Percentiles rank a stretch among this genome's conserved stretches.
Evolutionary conservation across 2,888 invertebrate genomes (phyloP).

Genomic region (Scrobipalpa atriplicella): DNA sequence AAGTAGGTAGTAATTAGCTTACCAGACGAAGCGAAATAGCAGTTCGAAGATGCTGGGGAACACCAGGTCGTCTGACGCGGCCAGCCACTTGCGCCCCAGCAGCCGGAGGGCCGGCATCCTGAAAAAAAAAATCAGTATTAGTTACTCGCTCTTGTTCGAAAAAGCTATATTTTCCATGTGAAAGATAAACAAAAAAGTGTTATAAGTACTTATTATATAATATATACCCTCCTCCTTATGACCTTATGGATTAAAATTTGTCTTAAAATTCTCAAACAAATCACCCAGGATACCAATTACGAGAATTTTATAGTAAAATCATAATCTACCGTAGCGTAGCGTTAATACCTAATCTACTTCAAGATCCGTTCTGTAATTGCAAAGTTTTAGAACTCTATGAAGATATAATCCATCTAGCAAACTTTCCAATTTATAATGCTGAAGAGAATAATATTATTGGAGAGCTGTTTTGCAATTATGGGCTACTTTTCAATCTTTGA

Average conservation of each 20-base stretch:
- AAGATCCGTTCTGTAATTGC: slow-evolving; percentile 9
- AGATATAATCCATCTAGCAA: background rate
- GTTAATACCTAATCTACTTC: slow-evolving; percentile 6
- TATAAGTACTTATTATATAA: too few relatives aligned
- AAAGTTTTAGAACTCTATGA: background rate
- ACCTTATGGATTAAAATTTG: too few relatives aligned
- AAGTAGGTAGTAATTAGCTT: slow-evolving; percentile 45
- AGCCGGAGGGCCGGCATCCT: slow-evolving; percentile 94
- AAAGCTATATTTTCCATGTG: too few relatives aligned
- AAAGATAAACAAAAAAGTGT: too few relatives aligned
- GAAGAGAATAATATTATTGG: too few relatives aligned
- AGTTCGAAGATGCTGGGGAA: slow-evolving; percentile 92
- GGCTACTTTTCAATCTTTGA: too few relatives aligned
- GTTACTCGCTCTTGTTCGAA: background rate
- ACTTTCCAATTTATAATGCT: background rate
- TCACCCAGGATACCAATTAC: too few relatives aligned
- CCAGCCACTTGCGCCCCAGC: slow-evolving; percentile 94
- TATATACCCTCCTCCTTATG: too few relatives aligned
- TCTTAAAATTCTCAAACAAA: too few relatives aligned
- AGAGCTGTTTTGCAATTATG: too few relatives aligned
- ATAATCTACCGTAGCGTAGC: too few relatives aligned
- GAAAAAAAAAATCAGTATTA: slow-evolving; percentile 56
- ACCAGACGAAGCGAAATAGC: slow-evolving; percentile 88
- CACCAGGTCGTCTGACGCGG: slow-evolving; percentile 96
- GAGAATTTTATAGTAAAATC: too few relatives aligned